Conservation (phyloP, 2,113 vertebrate genomes). For the Corynorhinus townsendii region DNA sequence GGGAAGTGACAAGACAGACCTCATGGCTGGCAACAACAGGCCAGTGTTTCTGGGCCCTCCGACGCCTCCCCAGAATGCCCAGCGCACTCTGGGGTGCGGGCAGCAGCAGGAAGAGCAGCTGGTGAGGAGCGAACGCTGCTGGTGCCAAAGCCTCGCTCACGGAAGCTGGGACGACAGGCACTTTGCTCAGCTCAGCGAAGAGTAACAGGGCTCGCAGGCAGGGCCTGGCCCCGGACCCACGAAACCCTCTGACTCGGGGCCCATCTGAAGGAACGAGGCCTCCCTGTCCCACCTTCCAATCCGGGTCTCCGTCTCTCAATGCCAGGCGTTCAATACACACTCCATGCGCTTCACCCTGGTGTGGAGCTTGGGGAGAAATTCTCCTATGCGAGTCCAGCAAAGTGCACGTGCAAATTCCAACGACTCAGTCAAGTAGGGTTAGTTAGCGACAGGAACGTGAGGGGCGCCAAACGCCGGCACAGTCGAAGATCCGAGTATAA, state of each 20-base stretch:
- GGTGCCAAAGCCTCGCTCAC: neutral
- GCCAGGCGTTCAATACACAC: neutral
- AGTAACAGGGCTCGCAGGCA: neutral
- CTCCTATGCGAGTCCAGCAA: neutral
- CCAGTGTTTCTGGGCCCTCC: neutral
- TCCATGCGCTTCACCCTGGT: neutral
- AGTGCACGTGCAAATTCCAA: neutral
- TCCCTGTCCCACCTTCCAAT: neutral
- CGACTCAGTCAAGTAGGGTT: neutral
- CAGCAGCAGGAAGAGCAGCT: neutral
- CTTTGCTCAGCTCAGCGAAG: neutral
- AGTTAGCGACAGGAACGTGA: neutral
- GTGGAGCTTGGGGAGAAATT: neutral
- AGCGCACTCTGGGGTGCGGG: neutral
- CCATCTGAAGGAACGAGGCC: neutral
- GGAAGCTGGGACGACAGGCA: neutral
- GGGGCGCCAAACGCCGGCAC: too few species aligned
- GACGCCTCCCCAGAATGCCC: neutral
- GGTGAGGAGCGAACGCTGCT: neutral
- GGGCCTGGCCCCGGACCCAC: neutral
- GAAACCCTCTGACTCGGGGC: neutral
- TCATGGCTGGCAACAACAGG: neutral
- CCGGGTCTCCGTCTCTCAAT: neutral
- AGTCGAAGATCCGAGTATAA: fast-evolving
- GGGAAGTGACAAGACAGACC: conserved; percentile 17